phyloP scores from a whole-genome alignment of 2,113 vertebrate genomes.

The Falco punctatus region DNA sequence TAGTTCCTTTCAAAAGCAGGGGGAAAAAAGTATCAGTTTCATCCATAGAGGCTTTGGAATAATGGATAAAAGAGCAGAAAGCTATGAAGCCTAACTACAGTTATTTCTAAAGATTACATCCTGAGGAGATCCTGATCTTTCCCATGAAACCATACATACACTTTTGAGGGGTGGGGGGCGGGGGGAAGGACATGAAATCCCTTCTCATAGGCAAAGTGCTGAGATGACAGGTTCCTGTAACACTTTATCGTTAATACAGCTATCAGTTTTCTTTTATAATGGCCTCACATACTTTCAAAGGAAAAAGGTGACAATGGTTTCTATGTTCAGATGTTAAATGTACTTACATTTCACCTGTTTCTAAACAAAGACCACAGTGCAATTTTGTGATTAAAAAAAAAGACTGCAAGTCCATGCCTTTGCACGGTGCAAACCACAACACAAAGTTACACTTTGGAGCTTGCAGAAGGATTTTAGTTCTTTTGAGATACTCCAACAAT shows the following conservation, averaged over 20 bases:
- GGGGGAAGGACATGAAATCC: not conserved
- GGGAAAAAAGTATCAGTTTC: not conserved
- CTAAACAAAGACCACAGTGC: not conserved
- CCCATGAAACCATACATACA: not conserved
- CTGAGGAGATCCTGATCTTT: conserved; percentile 18
- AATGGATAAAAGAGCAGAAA: conserved; percentile 25
- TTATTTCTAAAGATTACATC: not conserved
- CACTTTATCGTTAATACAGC: not conserved
- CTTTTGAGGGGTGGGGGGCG: no score
- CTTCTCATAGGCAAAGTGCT: not conserved
- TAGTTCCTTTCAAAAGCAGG: not conserved
- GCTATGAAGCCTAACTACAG: not conserved
- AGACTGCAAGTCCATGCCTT: not conserved
- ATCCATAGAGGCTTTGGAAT: not conserved
- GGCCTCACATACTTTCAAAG: not conserved
- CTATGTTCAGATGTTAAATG: not conserved
- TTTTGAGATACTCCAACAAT: not conserved
- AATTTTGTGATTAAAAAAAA: not conserved
- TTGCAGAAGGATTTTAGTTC: not conserved
- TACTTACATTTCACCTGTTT: not conserved
- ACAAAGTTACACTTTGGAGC: not conserved
- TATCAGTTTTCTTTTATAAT: conserved; percentile 7
- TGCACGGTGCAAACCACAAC: not conserved
- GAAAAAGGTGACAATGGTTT: conserved; percentile 12
- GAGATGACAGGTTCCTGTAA: conserved; percentile 21